These are phyloP conservation scores for Poeciliopsis turneri DNA, from an alignment of 2,797 vertebrate species.

Conservation along the genomic window DNA sequence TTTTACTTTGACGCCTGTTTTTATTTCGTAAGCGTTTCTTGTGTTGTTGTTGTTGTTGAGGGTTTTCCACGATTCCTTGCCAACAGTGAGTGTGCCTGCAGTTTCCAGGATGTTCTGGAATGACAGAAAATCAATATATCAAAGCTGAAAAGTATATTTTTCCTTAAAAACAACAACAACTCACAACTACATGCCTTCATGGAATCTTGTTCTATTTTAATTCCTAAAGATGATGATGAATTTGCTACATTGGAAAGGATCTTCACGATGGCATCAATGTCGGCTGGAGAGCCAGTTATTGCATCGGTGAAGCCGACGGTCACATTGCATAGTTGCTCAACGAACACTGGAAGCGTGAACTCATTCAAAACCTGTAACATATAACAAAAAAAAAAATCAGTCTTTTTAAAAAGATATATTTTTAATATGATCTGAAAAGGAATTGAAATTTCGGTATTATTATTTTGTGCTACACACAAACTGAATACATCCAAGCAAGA, in stretches of 20 bases:
- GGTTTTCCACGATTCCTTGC: constrained; percentile 62
- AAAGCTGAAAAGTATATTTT: not conserved
- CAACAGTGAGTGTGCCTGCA: constrained; percentile 68
- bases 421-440: not conserved
- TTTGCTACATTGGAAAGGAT: constrained; percentile 79
- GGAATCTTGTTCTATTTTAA: not conserved
- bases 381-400: not conserved
- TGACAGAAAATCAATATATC: not conserved
- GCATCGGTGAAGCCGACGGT: fast-evolving
- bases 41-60: constrained; percentile 58
- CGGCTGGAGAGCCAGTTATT: constrained; percentile 56
- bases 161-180: not conserved
- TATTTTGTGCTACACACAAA: not conserved
- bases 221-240: not conserved
- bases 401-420: not conserved
- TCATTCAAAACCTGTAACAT: not conserved
- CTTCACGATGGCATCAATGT: constrained; percentile 70
- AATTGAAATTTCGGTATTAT: not conserved
- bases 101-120: constrained; percentile 34
- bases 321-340: constrained; percentile 20
- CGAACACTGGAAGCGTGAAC: constrained; percentile 56
- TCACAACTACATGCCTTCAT: constrained; percentile 59
- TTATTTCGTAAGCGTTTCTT: not conserved
- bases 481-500: not conserved
- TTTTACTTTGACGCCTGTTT: not conserved